A percentile compares a stretch with the other conserved stretches of the same genome.
phyloP scores from a whole-genome alignment of 2,797 vertebrate species.

The Parotocinclus haroldoi region DNA sequence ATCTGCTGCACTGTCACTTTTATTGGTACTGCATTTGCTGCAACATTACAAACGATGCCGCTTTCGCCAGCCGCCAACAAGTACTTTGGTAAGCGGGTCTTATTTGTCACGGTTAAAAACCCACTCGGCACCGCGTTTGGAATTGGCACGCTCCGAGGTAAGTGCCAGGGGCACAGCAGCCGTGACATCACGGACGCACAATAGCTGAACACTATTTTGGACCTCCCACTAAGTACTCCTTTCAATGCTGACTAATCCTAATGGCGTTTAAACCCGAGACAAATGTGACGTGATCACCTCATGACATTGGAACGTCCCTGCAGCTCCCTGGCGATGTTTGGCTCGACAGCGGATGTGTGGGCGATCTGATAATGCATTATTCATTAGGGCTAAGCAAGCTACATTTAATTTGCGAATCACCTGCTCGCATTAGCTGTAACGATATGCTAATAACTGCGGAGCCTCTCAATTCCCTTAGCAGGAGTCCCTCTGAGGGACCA shows the following conservation, averaged over 20 bases:
- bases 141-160: slow-evolving; percentile 18
- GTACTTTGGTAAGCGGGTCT: slow-evolving; percentile 23
- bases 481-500: slow-evolving; percentile 39
- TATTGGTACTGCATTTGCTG: slow-evolving; percentile 29
- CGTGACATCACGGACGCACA: background rate
- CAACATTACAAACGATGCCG: slow-evolving; percentile 28
- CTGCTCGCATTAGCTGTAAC: slow-evolving; percentile 60
- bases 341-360: slow-evolving; percentile 48
- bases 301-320: slow-evolving; percentile 35
- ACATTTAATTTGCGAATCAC: slow-evolving; percentile 68
- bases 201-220: background rate
- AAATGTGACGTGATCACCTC: slow-evolving; percentile 7
- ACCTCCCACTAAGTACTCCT: background rate
- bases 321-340: slow-evolving; percentile 25
- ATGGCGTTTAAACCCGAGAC: background rate
- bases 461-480: slow-evolving; percentile 51
- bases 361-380: slow-evolving; percentile 59
- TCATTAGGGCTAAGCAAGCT: slow-evolving; percentile 63
- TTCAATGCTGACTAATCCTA: slow-evolving; percentile 1
- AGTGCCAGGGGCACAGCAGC: slow-evolving; percentile 15
- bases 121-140: slow-evolving; percentile 4
- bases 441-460: slow-evolving; percentile 65
- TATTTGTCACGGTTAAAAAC: slow-evolving; percentile 22
- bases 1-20: slow-evolving; percentile 25
- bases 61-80: slow-evolving; percentile 23